Base-by-base conservation (phyloP, 2,797 vertebrate genomes). In the Heteromormyrus szaboi region DNA sequence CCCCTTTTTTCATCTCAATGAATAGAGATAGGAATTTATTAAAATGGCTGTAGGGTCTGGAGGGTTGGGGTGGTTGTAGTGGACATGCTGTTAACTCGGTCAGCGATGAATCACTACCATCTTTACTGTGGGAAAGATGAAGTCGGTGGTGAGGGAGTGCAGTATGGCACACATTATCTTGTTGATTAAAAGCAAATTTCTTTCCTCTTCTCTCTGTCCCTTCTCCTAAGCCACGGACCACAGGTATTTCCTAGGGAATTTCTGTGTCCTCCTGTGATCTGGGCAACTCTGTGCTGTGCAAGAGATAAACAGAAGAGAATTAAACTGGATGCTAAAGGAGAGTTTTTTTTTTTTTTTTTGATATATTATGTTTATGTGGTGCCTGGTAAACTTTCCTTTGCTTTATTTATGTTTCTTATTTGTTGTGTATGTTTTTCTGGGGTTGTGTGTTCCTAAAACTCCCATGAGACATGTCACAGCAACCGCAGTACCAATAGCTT, bases 121-220 rank as follows among this genome's bases (percentile, higher is more conserved):
- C 76, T 81, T 6, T 68, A 88, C 68, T 50, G 6, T 68, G 86
- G 89, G 88, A 89, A 93, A 88, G 92, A 46, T 68, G 46, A 89
- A 92, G 90, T 65, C 91, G 92, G 90, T 93, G 92, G 94, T 94
- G 91, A 92, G 94, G 95, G 92, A 88, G 93, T 92, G 92, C 91
- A 93, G 93, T 96, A 95, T 98, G 97, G 96, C 95, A 96, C 92
- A 86, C 91, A 97, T 98, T 98, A 97, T 95, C 95, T 96, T 95
- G 94, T 93, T 97, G 97, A 98, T 98, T 97, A 98, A 98, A 98
- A 97, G 95, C 84, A 94, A 95, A 25, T 97, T 93, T 95, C 62
- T 92, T 89, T 46, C 86, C 91, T 85, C 2, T 25, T 90, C 46
- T 44, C 93, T 56, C 87, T 79, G 76, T 87, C 72, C 92, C 92